These are phyloP conservation scores for Cancer borealis DNA, from an alignment of 2,888 invertebrate species.

Conservation along the genomic window DNA sequence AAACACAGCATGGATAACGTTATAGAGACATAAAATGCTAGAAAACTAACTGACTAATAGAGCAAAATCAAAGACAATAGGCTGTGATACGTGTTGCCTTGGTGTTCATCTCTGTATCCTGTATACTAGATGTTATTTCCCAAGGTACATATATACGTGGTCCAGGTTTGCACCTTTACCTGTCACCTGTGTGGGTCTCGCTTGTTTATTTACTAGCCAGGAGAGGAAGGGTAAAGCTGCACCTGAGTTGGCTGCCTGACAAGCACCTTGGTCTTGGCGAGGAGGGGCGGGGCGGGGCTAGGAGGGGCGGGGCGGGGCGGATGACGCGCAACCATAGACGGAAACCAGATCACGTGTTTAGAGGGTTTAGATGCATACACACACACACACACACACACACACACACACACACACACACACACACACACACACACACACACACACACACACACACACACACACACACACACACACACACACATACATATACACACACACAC, in stretches of 20 bases:
- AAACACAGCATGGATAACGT: too few relatives aligned
- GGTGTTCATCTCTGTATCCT: not conserved
- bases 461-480: not conserved
- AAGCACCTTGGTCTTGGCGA: not conserved
- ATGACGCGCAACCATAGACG: not conserved
- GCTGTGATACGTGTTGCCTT: not conserved
- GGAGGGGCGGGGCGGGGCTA: not conserved
- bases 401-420: conserved; percentile 20
- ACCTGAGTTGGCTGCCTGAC: not conserved
- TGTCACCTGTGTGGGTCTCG: not conserved
- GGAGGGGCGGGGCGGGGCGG: not conserved
- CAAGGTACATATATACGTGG: not conserved
- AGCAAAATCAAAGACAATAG: too few relatives aligned
- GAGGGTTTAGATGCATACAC: not conserved
- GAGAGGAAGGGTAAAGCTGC: not conserved
- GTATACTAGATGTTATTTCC: not conserved
- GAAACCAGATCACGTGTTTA: not conserved
- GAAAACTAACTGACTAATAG: too few relatives aligned
- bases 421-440: conserved; percentile 20
- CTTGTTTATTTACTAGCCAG: not conserved
- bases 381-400: not conserved
- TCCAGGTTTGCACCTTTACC: too few relatives aligned
- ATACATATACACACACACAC: too few relatives aligned
- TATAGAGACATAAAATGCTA: too few relatives aligned
- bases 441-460: conserved; percentile 17